Conservation (phyloP, 2,888 invertebrate species). For the Eremobia ochroleuca region DNA sequence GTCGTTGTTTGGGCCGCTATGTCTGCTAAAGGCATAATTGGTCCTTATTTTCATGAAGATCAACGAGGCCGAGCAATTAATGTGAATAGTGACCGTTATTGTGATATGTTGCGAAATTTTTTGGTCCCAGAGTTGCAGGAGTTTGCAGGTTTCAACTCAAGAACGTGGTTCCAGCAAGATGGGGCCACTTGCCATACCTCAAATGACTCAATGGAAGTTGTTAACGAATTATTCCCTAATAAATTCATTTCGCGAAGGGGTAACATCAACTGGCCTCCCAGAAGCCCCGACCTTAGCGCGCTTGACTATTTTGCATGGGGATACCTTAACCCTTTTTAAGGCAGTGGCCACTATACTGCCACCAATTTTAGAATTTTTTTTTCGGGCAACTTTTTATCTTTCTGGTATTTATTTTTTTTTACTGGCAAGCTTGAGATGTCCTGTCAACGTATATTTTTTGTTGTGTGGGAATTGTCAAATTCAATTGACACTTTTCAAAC, state of each 20-base stretch:
- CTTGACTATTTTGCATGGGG: not conserved
- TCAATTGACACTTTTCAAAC: no score
- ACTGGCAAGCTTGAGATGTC: no score
- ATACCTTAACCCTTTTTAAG: no score
- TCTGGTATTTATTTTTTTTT: no score
- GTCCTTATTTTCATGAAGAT: constrained; percentile 16
- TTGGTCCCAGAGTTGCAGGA: constrained; percentile 54
- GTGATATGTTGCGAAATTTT: constrained; percentile 60
- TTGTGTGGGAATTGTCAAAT: no score
- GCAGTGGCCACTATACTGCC: no score
- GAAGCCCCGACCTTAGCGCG: not conserved
- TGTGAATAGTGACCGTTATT: constrained; percentile 64
- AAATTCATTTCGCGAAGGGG: not conserved
- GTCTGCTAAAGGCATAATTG: constrained; percentile 6
- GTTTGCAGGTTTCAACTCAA: constrained; percentile 10
- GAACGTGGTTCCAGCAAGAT: not conserved
- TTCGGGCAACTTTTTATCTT: no score
- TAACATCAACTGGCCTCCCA: constrained; percentile 1
- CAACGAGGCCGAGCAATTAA: constrained; percentile 48
- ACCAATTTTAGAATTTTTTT: no score
- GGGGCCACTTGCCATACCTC: not conserved
- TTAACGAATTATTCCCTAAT: not conserved
- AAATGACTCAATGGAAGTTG: not conserved
- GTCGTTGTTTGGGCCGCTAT: constrained; percentile 16
- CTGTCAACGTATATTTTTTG: no score